Evolutionary conservation across 2,888 invertebrate species (phyloP), one percentile per base, ranked within the genome.

Genomic region (Coenonympha arcania): DNA sequence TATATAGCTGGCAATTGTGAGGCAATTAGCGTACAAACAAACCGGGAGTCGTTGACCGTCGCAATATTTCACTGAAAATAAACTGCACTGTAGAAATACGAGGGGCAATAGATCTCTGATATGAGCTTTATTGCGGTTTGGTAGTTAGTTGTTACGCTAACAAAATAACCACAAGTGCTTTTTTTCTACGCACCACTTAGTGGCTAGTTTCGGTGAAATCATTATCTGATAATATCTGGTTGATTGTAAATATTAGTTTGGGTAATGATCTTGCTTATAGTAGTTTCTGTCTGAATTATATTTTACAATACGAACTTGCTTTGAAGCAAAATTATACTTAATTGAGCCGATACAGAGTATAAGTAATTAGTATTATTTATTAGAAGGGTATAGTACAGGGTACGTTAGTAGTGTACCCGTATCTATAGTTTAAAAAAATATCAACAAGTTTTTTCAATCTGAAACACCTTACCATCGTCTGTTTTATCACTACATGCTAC

Each of bases 1-100:
- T 24, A 15, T 15, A 39, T 24, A 39, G 39, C 39, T 24, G 39
- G 39, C 41, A 41, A 41, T 40, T 40, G 40, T 40, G 6, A 13
- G 30, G 60, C 56, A 60, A 63, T 63, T 70, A 68, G 65, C 64
- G 62, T 61, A 22, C 24, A 64, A 65, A 62, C 65, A 68, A 69
- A 67, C 63, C 9, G 46, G 59, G 59, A 49, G 75, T 75, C 75
- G 68, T 68, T 77, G 76, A 74, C 74, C 74, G 69, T 58, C 37
- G 57, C 58, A 62, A 51, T 52, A 54, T 44, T 54, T 54, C 47
- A 50, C 53, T 56, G 57, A 56, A 57, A 60, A 62, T 59, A 57
- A 55, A 57, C 48, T 37, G 51, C 40, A 28, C 45, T 40, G 36
- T 59, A 56, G 50, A 58, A 62, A 59, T 56, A 60, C 50, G 48